Evolutionary conservation across 2,888 invertebrate genomes (phyloP), one percentile per base, ranked within the genome.

Genomic region (Agriopis leucophaearia): DNA sequence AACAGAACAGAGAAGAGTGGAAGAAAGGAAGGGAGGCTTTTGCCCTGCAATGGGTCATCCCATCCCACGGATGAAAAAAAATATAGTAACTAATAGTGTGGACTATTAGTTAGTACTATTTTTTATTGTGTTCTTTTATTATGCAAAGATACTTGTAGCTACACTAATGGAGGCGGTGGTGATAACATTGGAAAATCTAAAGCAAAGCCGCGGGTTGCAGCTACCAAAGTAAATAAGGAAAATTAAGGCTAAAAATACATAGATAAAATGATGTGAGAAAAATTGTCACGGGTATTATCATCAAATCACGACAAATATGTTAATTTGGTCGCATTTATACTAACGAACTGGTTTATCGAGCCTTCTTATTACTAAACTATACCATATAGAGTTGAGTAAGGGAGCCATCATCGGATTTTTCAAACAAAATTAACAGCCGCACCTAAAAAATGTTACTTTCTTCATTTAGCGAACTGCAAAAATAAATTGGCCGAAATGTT

Each of bases 251-350:
- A n/a, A 61, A 61, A 54, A 45, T 52, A n/a, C 60, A 52, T 35
- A 36, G 35, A 61, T 61, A 54, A 61, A 0, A 44, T 16, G 45
- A 13, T 13, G 27, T 27, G 27, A 54, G 18, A 54, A 45, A 52
- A 55, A 55, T 18, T 36, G 16, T 48, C 27, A 18, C 40, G 40
- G 45, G 27, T 45, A 56, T 60, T 18, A 54, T 45, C 9, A 54
- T 45, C 35, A 42, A 15, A 15, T 61, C 61, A 61, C 61, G 61
- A 61, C 42, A 55, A 44, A 55, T 44, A 55, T 55, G 55, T 42
- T 55, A 55, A 55, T 42, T 54, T 54, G 12, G 40, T 8, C 54
- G 51, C 51, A 40, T 54, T 18, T 18, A n/a, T n/a, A 13, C 38
- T 40, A 54, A 54, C 15, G 16, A 16, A 40, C 16, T 16, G 38